phyloP scores from a whole-genome alignment of 2,888 invertebrate genomes.

The Drosophila helvetica region DNA sequence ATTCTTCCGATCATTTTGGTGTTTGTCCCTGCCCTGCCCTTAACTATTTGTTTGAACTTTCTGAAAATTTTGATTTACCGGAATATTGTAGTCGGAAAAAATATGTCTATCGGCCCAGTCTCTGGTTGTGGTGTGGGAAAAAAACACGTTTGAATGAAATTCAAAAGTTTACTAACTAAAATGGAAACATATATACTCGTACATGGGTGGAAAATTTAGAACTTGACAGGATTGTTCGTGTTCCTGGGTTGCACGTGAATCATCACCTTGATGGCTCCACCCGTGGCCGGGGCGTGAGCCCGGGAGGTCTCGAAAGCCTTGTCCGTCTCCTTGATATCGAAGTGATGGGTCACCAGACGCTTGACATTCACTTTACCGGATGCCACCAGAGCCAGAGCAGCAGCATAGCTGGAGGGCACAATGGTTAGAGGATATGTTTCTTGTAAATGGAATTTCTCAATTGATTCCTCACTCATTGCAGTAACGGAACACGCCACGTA shows the following conservation, averaged over 20 bases:
- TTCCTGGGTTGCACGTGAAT: slow-evolving; percentile 88
- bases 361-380: slow-evolving; percentile 91
- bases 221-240: slow-evolving; percentile 84
- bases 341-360: slow-evolving; percentile 93
- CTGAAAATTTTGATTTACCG: neutral
- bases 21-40: neutral
- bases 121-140: neutral
- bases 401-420: slow-evolving; percentile 87
- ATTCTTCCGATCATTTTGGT: neutral
- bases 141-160: slow-evolving; percentile 15
- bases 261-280: slow-evolving; percentile 93
- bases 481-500: slow-evolving; percentile 96
- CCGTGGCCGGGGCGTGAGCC: slow-evolving; percentile 87
- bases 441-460: neutral
- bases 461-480: slow-evolving; percentile 89
- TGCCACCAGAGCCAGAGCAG: slow-evolving; percentile 91
- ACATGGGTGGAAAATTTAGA: slow-evolving; percentile 29
- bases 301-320: slow-evolving; percentile 91
- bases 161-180: slow-evolving; percentile 17
- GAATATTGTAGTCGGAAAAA: neutral
- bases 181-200: neutral
- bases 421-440: neutral
- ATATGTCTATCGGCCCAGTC: neutral
- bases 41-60: neutral
- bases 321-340: slow-evolving; percentile 89